Evolutionary conservation across 2,888 invertebrate genomes (phyloP).

Genomic region (Harpalus rubripes): DNA sequence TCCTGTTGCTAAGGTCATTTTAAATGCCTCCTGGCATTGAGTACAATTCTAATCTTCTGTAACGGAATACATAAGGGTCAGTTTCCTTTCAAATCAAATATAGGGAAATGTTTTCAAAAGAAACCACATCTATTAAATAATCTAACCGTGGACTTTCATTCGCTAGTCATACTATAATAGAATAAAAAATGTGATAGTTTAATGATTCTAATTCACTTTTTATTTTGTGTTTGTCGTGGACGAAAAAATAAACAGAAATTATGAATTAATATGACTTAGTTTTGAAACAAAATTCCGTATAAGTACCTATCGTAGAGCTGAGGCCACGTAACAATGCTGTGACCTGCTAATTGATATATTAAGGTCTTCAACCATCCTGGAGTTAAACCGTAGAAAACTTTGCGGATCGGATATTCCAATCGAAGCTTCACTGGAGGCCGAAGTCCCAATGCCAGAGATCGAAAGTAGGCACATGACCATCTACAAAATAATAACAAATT

Average conservation of each 20-base stretch:
- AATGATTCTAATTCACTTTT: not conserved
- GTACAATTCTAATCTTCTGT: too few relatives aligned
- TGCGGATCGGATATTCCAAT: slow-evolving; percentile 85
- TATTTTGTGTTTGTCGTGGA: too few relatives aligned
- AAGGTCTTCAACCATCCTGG: slow-evolving; percentile 89
- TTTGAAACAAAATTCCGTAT: not conserved
- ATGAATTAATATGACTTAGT: too few relatives aligned
- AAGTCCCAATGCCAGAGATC: slow-evolving; percentile 87
- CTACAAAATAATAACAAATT: slow-evolving; percentile 74
- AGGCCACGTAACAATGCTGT: slow-evolving; percentile 72
- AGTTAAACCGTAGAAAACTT: slow-evolving; percentile 86
- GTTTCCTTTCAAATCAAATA: too few relatives aligned
- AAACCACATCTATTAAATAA: too few relatives aligned
- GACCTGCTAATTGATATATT: slow-evolving; percentile 84
- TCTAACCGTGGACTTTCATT: too few relatives aligned
- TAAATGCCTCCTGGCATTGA: too few relatives aligned
- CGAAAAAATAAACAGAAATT: too few relatives aligned
- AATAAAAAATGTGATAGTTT: not conserved
- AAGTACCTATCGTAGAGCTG: slow-evolving; percentile 73
- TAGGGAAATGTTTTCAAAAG: too few relatives aligned
- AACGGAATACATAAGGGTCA: too few relatives aligned
- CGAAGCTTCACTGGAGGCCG: slow-evolving; percentile 90
- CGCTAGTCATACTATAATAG: too few relatives aligned
- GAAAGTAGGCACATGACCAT: slow-evolving; percentile 92
- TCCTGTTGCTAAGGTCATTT: too few relatives aligned